These are phyloP conservation scores for Palythoa grandiflora DNA, from an alignment of 92 coral and sea anemone species.

Conservation along the genomic window DNA sequence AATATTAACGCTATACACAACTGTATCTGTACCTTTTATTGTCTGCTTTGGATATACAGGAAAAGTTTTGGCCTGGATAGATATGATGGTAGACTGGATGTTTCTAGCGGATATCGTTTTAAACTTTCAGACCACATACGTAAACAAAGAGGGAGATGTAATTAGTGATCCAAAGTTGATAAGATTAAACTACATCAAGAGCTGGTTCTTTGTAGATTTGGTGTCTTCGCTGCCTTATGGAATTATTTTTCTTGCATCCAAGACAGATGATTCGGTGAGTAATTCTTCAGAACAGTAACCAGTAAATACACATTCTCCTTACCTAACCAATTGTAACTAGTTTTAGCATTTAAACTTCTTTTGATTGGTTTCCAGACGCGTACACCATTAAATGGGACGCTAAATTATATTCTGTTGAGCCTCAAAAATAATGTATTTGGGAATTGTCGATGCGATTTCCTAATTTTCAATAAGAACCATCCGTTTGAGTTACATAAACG, in stretches of 20 bases:
- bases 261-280: constrained; percentile 78
- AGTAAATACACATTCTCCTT: no score
- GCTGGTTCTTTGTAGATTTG: constrained; percentile 94
- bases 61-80: constrained; percentile 65
- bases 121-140: constrained; percentile 94
- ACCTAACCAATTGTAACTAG: no score
- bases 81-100: constrained; percentile 89
- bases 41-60: constrained; percentile 84
- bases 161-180: constrained; percentile 81
- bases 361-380: no score
- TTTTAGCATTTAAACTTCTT: no score
- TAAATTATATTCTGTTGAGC: no score
- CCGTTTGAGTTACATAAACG: no score
- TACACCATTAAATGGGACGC: no score
- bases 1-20: constrained; percentile 91
- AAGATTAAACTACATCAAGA: constrained; percentile 79
- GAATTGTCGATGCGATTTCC: no score
- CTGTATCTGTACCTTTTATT: constrained; percentile 94
- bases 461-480: no score
- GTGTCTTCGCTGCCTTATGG: constrained; percentile 98
- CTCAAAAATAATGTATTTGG: no score
- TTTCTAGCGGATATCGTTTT: constrained; percentile 91
- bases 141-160: constrained; percentile 89
- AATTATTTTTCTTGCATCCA: constrained; percentile 63
- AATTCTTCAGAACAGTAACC: no score